Base-by-base conservation (phyloP, 2,797 vertebrate species). In the Peromyscus attwateri region DNA sequence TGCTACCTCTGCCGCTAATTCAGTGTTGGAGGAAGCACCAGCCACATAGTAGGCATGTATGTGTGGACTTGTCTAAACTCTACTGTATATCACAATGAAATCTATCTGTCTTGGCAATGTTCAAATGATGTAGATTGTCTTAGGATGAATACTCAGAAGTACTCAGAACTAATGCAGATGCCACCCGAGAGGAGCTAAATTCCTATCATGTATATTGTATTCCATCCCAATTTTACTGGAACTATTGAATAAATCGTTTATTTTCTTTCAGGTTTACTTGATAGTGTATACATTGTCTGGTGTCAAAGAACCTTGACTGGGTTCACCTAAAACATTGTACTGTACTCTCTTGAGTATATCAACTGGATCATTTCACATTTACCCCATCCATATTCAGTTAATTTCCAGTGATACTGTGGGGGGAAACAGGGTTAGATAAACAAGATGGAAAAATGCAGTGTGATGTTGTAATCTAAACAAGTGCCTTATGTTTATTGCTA, bases 231-330 rank as follows among this genome's bases (percentile, higher is more conserved):
- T 97, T 98, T 97, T 98, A 97, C 96, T 98, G 97, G 96, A 98
- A 98, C 73, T 97, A 95, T 97, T 97, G 96, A 98, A 98, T 98
- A 98, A 98, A 98, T 98, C 96, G 96, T 97, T 95, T 98, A 98
- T 98, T 98, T 98, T 97, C 97, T 97, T 98, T 97, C 97, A 98
- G 97, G 97, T 98, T 97, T 96, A 98, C 94, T 97, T 97, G 94
- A 95, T 97, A 98, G 95, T 98, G 97, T 89, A 97, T 98, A 98
- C 96, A 83, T 98, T 98, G 96, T 97, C 94, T 97, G 97, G 94
- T 96, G 91, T 98, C 94, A 90, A 81, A 96, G 95, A 97, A 97
- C 96, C 97, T 92, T 95, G 95, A 83, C 82, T 92, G 87, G 96
- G 91, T 97, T 97, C 94, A 92, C 97, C 89, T 71, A 62, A 95